Evolutionary conservation across 2,113 vertebrate genomes (phyloP), one percentile per base, ranked within the genome.

Genomic region (Rhinichthys klamathensis): DNA sequence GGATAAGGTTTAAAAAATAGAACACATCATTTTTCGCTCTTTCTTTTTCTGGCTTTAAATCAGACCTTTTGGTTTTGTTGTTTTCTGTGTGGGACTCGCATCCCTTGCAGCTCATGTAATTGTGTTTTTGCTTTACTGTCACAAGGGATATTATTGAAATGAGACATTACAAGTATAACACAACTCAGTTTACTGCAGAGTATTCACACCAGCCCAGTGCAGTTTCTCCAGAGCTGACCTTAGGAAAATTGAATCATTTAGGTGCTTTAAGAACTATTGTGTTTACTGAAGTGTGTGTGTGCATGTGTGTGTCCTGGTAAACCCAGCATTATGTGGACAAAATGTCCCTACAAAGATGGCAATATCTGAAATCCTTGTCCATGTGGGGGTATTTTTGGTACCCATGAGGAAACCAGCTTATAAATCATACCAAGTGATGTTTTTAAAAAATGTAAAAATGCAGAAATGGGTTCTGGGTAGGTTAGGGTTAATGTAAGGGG

Each of bases 201-300:
- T 80, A 80, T 80, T 80, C 38, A 80, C 77, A 49, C 2, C 78
- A 65, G 78, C n/a, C 38, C 35, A 44, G 35, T 46, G 58, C 58
- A 80, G 21, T 78, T 58, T 25, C 76, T 35, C 30, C 15, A 30
- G 35, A 80, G 58, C 41, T 65, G 25, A 65, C 78, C 78, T 63
- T 18, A 27, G 78, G 25, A 80, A 44, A 21, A 49, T 30, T 46
- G 38, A 80, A 80, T 65, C 15, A 80, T 80, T 80, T 46, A 16
- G 38, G n/a, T 30, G 73, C 73, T 80, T 80, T 80, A 35, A 80
- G 78, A 65, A 25, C 78, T 80, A 44, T 65, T 65, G 58, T 18
- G 78, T 80, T 63, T 46, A 46, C 35, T 30, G 23, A 46, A 80
- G n/a, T 30, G 41, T 65, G 38, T 5, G n/a, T 46, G 78, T 18